These are phyloP conservation scores for Ruditapes philippinarum DNA, from an alignment of 1,140 invertebrate species.

Conservation along the genomic window DNA sequence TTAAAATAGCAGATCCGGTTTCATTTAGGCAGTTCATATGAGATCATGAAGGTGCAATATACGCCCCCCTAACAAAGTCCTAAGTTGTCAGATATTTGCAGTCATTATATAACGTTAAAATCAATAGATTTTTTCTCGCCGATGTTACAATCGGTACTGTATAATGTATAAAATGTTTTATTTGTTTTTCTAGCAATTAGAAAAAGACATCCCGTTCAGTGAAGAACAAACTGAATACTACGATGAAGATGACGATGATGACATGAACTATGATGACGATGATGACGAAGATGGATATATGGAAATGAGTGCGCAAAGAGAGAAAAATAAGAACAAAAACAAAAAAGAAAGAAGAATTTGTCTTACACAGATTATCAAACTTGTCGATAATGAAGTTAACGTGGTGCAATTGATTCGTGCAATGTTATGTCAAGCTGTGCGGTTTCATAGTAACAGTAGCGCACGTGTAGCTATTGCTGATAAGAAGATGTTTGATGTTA, in stretches of 20 bases:
- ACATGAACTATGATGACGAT: slow-evolving; percentile 53
- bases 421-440: slow-evolving; percentile 69
- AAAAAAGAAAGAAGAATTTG: slow-evolving; percentile 1
- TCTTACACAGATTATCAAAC: slow-evolving; percentile 60
- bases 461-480: slow-evolving; percentile 58
- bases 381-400: slow-evolving; percentile 46
- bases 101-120: too few relatives aligned
- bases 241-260: slow-evolving; percentile 39
- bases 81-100: too few relatives aligned
- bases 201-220: too few relatives aligned
- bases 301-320: neutral
- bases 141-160: too few relatives aligned
- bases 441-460: slow-evolving; percentile 64
- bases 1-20: too few relatives aligned
- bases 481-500: slow-evolving; percentile 58
- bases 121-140: too few relatives aligned
- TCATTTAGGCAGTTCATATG: too few relatives aligned
- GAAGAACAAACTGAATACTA: neutral
- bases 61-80: too few relatives aligned
- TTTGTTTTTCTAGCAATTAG: too few relatives aligned
- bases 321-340: neutral
- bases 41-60: too few relatives aligned
- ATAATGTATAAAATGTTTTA: too few relatives aligned
- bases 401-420: slow-evolving; percentile 46
- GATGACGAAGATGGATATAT: neutral